phyloP scores from a whole-genome alignment of 2,113 vertebrate genomes.

The Hipposideros armiger region DNA sequence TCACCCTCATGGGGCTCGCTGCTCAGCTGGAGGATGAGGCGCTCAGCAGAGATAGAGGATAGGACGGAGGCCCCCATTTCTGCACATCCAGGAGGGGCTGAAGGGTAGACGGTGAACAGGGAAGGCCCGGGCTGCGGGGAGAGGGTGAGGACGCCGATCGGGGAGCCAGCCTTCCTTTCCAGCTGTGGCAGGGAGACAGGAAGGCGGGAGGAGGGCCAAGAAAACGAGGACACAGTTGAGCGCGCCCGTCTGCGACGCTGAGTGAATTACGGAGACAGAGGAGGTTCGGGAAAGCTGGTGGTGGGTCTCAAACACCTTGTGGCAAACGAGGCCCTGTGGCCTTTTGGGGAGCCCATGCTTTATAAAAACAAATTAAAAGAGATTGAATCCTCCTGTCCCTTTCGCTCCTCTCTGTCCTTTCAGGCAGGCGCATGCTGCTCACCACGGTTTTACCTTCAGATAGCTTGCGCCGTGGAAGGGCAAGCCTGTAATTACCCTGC shows the following conservation, averaged over 20 bases:
- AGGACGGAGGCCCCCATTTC: rapidly evolving
- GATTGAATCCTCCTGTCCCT: constrained; percentile 70
- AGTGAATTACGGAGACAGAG: constrained; percentile 65
- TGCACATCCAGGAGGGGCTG: not conserved
- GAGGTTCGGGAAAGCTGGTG: constrained; percentile 56
- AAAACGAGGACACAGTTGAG: constrained; percentile 28
- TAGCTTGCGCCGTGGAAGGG: constrained; percentile 61
- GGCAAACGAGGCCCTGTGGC: constrained; percentile 74
- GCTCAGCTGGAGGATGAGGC: not conserved
- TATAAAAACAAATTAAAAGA: constrained; percentile 79
- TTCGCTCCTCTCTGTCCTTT: not conserved
- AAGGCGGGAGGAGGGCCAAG: not conserved
- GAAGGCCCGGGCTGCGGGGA: too few relatives aligned
- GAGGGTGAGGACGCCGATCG: not conserved
- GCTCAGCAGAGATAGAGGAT: not conserved
- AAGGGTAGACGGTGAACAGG: not conserved
- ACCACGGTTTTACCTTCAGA: constrained; percentile 71
- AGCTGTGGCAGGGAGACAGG: not conserved
- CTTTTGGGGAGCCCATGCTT: constrained; percentile 71
- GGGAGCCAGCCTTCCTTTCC: not conserved
- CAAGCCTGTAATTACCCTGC: constrained; percentile 80
- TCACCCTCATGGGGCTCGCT: rapidly evolving
- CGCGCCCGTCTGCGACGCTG: constrained; percentile 65
- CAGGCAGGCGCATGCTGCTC: constrained; percentile 46
- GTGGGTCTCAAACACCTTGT: constrained; percentile 53